Conservation (phyloP, 1,140 invertebrate species). For the Vanessa atalanta region DNA sequence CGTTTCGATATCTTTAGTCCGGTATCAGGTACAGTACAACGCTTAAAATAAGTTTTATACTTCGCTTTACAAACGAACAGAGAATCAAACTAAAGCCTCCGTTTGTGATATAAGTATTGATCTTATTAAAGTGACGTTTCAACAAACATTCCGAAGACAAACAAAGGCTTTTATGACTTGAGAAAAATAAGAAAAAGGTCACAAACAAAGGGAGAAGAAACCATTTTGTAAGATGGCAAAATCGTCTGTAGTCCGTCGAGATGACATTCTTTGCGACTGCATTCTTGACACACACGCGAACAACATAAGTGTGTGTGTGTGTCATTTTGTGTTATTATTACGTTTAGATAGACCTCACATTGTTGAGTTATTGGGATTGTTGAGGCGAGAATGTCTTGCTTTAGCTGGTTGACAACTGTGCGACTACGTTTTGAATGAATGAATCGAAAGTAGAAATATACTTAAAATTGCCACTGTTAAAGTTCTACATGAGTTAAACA, state of each 20-base stretch:
- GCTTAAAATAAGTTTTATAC: too few relatives aligned
- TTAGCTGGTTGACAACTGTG: too few relatives aligned
- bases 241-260: conserved; percentile 27
- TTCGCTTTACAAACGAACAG: not conserved
- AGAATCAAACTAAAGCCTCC: not conserved
- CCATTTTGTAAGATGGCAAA: conserved; percentile 34
- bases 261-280: conserved; percentile 33
- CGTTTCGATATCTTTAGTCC: too few relatives aligned
- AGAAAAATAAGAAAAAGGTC: conserved; percentile 30
- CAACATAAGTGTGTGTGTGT: not conserved
- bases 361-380: not conserved
- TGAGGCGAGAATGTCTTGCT: too few relatives aligned
- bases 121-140: conserved; percentile 27
- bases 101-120: conserved; percentile 3
- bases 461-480: too few relatives aligned
- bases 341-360: not conserved
- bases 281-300: conserved; percentile 18
- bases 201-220: conserved; percentile 31
- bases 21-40: too few relatives aligned
- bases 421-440: too few relatives aligned
- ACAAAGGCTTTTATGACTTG: conserved; percentile 38
- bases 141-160: conserved; percentile 25
- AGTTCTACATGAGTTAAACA: too few relatives aligned
- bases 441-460: too few relatives aligned
- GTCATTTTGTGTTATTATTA: conserved; percentile 16